Percentiles rank a stretch among this genome's conserved stretches.
Evolutionary conservation across 2,797 vertebrate species (phyloP).

Genomic region (Syncerus caffer): DNA sequence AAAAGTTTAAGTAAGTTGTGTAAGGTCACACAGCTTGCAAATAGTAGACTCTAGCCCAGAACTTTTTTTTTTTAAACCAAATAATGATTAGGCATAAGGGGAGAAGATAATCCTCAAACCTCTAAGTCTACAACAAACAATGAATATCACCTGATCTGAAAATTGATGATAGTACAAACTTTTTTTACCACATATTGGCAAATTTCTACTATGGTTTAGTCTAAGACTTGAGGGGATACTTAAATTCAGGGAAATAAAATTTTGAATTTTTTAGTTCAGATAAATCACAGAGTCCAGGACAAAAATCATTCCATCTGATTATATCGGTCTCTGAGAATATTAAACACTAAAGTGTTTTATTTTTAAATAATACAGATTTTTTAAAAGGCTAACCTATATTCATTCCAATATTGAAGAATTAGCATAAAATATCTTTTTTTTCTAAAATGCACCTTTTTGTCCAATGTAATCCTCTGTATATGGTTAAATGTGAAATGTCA

Average conservation of each 20-base stretch:
- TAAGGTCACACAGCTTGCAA: background rate
- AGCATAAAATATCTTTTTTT: background rate
- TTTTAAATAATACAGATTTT: background rate
- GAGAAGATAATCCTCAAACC: background rate
- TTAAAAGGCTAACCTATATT: conserved; percentile 6
- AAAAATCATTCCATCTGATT: conserved; percentile 31
- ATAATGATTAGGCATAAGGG: background rate
- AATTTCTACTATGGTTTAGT: conserved; percentile 43
- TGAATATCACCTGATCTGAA: conserved; percentile 27
- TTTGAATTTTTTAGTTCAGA: background rate
- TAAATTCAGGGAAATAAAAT: conserved; percentile 45
- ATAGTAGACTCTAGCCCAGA: background rate
- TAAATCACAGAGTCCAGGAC: conserved; percentile 19
- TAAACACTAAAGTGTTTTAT: conserved; percentile 10
- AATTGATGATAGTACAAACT: conserved; percentile 2
- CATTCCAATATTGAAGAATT: conserved; percentile 1
- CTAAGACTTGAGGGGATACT: background rate
- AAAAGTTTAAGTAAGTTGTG: background rate
- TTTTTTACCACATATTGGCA: background rate
- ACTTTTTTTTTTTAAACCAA: background rate
- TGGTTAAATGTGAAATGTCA: background rate
- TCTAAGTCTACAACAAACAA: conserved; percentile 24
- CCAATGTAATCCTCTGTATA: background rate
- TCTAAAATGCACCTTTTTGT: background rate
- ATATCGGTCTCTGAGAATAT: background rate